These are phyloP conservation scores for Betta splendens DNA, from an alignment of 2,797 vertebrate genomes.

Conservation along the genomic window DNA sequence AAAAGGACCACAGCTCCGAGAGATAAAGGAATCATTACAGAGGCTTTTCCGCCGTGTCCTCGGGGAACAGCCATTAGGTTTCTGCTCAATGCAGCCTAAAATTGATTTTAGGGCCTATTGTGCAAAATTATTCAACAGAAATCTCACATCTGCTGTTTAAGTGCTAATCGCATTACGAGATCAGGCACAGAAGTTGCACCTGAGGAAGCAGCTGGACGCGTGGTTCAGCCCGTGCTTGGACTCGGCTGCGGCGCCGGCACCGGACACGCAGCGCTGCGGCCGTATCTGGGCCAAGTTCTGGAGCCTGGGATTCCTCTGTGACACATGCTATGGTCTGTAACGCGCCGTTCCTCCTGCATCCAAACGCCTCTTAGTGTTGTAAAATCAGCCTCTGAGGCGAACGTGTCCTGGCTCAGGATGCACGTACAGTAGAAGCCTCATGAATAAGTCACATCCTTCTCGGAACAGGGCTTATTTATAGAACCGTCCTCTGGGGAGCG, in stretches of 20 bases:
- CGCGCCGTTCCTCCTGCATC: background rate
- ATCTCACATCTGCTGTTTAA: constrained; percentile 34
- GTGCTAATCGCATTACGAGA: constrained; percentile 26
- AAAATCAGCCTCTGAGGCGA: constrained; percentile 2
- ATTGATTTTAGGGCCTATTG: constrained; percentile 28
- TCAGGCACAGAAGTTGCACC: background rate
- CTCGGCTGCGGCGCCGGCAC: too few species aligned
- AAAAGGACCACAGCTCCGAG: constrained; percentile 27
- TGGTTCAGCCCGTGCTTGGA: too few species aligned
- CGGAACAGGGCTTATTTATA: constrained; percentile 34
- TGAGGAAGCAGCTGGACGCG: background rate
- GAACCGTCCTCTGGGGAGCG: constrained; percentile 5
- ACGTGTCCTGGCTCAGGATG: background rate
- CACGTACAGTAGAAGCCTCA: constrained; percentile 27
- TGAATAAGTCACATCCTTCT: constrained; percentile 35
- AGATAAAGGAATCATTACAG: constrained; percentile 47
- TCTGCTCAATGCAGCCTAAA: constrained; percentile 10
- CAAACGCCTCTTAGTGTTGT: background rate
- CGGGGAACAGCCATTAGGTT: constrained; percentile 28
- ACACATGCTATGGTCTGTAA: background rate
- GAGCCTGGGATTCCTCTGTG: background rate
- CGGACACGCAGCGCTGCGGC: background rate
- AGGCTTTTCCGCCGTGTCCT: constrained; percentile 20
- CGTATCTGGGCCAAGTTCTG: background rate
- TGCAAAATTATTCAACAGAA: constrained; percentile 23